Evolutionary conservation across 2,113 vertebrate species (phyloP), one percentile per base, ranked within the genome.

Genomic region (Hyaena hyaena): DNA sequence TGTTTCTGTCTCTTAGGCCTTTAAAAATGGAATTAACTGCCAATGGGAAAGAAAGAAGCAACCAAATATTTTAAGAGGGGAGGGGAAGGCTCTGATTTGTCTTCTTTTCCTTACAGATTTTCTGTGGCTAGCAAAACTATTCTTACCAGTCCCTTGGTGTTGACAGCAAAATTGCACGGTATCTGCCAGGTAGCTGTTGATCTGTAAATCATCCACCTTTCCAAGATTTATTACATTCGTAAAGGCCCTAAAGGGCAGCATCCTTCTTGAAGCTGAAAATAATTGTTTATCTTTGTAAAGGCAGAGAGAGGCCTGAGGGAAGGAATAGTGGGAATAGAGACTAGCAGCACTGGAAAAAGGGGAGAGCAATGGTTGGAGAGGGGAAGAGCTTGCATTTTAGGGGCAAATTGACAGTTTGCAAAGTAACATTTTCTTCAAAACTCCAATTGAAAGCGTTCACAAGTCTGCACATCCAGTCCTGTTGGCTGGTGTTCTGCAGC

Each of bases 191-290:
- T 43, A 86, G 10, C 69, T 4, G 2, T 86, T 66, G 66, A 84
- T 74, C 55, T 93, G 68, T 81, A 95, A 95, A 93, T 93, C 82
- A 85, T 43, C 10, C 10, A n/a, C 74, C 43, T 90, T 86, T 92
- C 48, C 61, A 35, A 92, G 50, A 86, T 39, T 79, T 55, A 68
- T 24, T 95, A 61, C 28, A 82, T 71, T 58, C 69, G 21, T 28
- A 58, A 45, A 77, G n/a, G 7, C 21, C 63, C n/a, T 89, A 77
- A 26, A n/a, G 53, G 9, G 28, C 33, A 95, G 50, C 35, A 24
- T 86, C 63, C n/a, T 96, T 26, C 88, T 92, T n/a, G 63, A 90
- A 97, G 88, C 71, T 69, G 73, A 85, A 92, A 97, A 87, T 94
- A 79, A 96, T 92, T 92, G n/a, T 74, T 95, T 84, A 74, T 94